phyloP scores from a whole-genome alignment of 2,113 vertebrate genomes.

The Condylura cristata region DNA sequence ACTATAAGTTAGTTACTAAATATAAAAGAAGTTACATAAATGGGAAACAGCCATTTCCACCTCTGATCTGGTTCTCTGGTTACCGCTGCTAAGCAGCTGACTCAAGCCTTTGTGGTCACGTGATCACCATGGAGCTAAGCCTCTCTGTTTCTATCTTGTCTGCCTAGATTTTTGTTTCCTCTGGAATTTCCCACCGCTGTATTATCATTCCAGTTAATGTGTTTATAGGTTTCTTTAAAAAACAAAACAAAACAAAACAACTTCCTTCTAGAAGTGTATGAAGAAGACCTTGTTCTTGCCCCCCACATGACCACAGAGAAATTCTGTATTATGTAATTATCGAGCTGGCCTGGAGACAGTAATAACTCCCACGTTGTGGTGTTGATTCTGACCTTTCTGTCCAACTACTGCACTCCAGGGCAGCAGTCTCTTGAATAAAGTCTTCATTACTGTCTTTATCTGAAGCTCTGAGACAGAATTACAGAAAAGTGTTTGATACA shows the following conservation, averaged over 20 bases:
- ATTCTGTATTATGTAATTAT: too few relatives aligned
- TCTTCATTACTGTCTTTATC: not conserved
- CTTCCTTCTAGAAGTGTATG: not conserved
- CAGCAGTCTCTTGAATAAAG: not conserved
- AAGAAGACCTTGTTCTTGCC: not conserved
- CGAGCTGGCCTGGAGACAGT: not conserved
- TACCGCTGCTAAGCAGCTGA: too few relatives aligned
- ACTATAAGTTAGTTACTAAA: not conserved
- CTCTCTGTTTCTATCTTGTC: not conserved
- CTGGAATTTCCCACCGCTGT: not conserved
- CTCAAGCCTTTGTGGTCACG: too few relatives aligned
- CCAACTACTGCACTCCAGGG: not conserved
- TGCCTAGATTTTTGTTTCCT: not conserved
- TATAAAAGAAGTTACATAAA: not conserved
- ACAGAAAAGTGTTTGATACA: not conserved
- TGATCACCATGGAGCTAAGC: not conserved
- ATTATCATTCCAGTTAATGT: not conserved
- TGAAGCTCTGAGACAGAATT: not conserved
- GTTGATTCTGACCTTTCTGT: not conserved
- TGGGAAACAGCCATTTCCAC: not conserved
- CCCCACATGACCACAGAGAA: not conserved
- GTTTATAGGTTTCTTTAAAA: not conserved
- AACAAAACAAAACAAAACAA: too few relatives aligned
- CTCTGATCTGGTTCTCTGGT: not conserved
- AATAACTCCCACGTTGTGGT: too few relatives aligned